Conservation (phyloP, 2,888 invertebrate genomes). For the Euproctis similis region DNA sequence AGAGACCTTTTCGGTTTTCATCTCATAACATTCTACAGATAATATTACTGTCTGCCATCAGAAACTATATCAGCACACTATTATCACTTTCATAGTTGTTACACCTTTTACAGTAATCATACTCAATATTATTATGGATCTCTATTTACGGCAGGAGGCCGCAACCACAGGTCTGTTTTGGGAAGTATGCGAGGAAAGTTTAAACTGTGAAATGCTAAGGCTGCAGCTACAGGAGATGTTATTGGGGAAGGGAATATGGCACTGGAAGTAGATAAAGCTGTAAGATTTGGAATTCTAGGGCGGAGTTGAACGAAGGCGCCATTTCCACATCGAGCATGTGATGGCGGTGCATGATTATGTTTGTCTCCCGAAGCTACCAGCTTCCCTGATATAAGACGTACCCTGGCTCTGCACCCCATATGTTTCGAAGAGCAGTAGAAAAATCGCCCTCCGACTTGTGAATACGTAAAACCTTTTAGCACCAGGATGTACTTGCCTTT, state of each 20-base stretch:
- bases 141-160: constrained; percentile 48
- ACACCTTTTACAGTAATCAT: no score
- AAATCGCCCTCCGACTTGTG: constrained; percentile 67
- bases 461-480: constrained; percentile 64
- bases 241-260: constrained; percentile 43
- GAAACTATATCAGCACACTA: constrained; percentile 6
- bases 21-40: constrained; percentile 4
- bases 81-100: constrained; percentile 3
- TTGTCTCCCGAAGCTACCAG: constrained; percentile 57
- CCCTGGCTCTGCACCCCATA: constrained; percentile 63
- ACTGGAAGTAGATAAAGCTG: constrained; percentile 21
- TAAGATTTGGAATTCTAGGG: constrained; percentile 35
- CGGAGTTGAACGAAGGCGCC: constrained; percentile 66
- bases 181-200: constrained; percentile 60
- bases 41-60: constrained; percentile 5
- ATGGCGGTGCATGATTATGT: constrained; percentile 65
- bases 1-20: background rate
- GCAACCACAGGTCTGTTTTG: constrained; percentile 61
- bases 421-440: constrained; percentile 71
- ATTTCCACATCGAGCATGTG: constrained; percentile 67
- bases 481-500: constrained; percentile 68
- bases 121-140: constrained; percentile 29
- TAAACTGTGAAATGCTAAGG: constrained; percentile 54
- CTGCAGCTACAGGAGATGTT: constrained; percentile 45
- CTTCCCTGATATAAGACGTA: constrained; percentile 53